phyloP scores from a whole-genome alignment of 2,888 invertebrate genomes.

The Agrotis clavis region DNA sequence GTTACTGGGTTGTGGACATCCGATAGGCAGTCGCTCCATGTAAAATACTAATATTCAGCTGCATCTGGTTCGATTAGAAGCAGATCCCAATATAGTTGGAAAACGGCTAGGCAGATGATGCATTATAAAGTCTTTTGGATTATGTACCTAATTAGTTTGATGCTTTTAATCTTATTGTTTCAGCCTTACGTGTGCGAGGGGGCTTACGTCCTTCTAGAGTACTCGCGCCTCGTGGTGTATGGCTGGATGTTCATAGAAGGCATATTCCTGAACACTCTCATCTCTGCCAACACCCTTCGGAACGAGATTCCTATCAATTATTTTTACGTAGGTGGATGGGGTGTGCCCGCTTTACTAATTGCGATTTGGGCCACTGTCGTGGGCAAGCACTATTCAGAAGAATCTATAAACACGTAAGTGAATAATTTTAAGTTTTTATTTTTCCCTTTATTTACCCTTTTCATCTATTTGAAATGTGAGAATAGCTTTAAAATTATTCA shows the following conservation, averaged over 20 bases:
- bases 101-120: no score
- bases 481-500: neutral
- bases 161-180: conserved; percentile 48
- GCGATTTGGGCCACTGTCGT: conserved; percentile 93
- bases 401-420: conserved; percentile 46
- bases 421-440: neutral
- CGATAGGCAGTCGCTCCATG: no score
- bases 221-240: conserved; percentile 97
- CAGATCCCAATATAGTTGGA: no score
- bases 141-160: no score
- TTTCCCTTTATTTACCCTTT: neutral
- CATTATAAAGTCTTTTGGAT: no score
- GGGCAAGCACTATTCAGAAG: conserved; percentile 76
- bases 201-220: conserved; percentile 95
- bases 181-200: conserved; percentile 96
- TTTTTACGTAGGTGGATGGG: conserved; percentile 94
- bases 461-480: neutral
- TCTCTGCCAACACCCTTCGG: conserved; percentile 94
- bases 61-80: no score
- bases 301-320: conserved; percentile 90
- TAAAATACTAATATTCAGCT: no score
- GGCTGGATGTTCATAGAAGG: conserved; percentile 99
- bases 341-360: conserved; percentile 93
- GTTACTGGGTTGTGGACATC: no score
- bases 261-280: conserved; percentile 96